Evolutionary conservation across 1,140 invertebrate genomes (phyloP), one percentile per base, ranked within the genome.

Genomic region (Penaeus indicus): DNA sequence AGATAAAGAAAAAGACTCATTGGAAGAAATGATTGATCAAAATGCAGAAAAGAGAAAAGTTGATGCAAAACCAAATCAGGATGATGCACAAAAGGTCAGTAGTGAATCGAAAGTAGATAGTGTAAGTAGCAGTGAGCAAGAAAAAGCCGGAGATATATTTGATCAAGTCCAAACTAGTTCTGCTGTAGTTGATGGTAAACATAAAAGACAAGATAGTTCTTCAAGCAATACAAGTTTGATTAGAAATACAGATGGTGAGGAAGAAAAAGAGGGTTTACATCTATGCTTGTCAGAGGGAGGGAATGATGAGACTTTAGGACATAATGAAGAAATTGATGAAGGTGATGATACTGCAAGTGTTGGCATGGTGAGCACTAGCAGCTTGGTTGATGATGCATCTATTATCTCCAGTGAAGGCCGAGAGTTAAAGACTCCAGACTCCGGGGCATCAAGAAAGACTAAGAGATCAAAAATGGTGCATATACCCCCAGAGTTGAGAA

Each of bases 381-480:
- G 90, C 47, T 89, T 89, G 79, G 79, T 89, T 42, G 88, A 89
- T 82, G 90, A 91, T 87, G 88, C 80, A 4, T 90, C 90, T 25
- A 61, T 89, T 32, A 85, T 91, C 13, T 91, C 88, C 7, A 87
- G 75, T 64, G 90, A 91, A 82, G 90, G 90, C 54, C 85, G 77
- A 21, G 90, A 91, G n/a, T 78, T 86, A 3, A 90, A 85, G n/a
- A 90, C 90, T 75, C 88, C 88, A 27, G 90, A 91, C 61, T 88
- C 88, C 81, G 54, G 64, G 42, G 27, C 67, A 16, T 83, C 79
- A 16, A 89, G 86, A n/a, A 89, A 85, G 61, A 64, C 69, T 5
- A 90, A 86, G 77, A 83, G 69, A 69, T 21, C 22, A 4, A 90
- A 87, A 38, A 72, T 54, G 21, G 32, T 21, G 22, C 42, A 19